phyloP scores from a whole-genome alignment of 2,113 vertebrate species.

The Corvus moneduloides region DNA sequence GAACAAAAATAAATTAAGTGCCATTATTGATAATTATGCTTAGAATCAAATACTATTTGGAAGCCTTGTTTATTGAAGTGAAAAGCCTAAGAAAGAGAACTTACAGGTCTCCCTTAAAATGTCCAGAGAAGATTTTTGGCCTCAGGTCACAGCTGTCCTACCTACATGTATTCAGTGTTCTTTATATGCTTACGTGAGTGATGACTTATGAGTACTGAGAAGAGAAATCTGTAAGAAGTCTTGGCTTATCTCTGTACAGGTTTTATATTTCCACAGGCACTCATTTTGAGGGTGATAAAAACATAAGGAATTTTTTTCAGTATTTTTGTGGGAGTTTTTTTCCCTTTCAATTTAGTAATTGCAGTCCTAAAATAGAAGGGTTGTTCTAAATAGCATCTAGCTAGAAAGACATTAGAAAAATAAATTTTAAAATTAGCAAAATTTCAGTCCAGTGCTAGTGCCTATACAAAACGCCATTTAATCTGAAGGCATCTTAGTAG shows the following conservation, averaged over 20 bases:
- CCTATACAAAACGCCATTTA: not conserved
- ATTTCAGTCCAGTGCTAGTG: not conserved
- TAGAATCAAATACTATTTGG: not conserved
- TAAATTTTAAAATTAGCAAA: not conserved
- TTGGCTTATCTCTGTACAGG: not conserved
- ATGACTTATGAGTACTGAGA: not conserved
- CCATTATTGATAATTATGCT: not conserved
- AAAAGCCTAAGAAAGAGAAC: not conserved
- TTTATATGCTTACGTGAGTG: not conserved
- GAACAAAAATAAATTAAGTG: not conserved
- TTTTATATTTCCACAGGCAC: not conserved
- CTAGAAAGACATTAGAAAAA: not conserved
- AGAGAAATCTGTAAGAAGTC: not conserved
- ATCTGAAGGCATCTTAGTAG: not conserved
- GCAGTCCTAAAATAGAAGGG: not conserved
- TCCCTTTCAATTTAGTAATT: not conserved
- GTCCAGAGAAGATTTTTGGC: not conserved
- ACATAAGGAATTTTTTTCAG: not conserved
- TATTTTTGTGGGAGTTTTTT: not conserved
- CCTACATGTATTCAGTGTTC: not conserved
- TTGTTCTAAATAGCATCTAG: not conserved
- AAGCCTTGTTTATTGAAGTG: not conserved
- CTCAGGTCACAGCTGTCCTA: not conserved
- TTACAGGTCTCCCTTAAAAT: not conserved
- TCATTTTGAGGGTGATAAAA: not conserved